Conservation (phyloP, 2,113 vertebrate species). For the Aptenodytes patagonicus region DNA sequence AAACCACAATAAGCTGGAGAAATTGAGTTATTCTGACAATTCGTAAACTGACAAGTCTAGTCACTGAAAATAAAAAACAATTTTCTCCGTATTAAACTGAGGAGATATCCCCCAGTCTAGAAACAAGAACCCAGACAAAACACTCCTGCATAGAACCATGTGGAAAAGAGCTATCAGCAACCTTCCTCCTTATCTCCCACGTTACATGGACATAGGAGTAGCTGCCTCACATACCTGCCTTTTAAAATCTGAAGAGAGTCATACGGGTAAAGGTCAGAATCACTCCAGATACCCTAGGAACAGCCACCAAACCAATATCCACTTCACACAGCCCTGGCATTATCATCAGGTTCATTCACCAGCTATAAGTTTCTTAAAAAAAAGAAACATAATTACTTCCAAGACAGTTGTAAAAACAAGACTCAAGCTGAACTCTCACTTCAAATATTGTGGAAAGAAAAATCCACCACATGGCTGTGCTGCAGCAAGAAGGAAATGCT, state of each 20-base stretch:
- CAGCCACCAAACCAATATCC: fast-evolving
- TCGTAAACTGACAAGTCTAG: not conserved
- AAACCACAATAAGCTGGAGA: not conserved
- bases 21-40: not conserved
- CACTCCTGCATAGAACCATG: not conserved
- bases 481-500: not conserved
- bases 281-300: not conserved
- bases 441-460: not conserved
- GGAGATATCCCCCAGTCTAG: not conserved
- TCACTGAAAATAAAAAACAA: not conserved
- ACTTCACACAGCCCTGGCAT: not conserved
- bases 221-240: not conserved
- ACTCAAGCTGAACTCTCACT: not conserved
- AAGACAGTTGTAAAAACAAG: not conserved
- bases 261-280: not conserved
- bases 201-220: fast-evolving
- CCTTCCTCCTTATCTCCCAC: not conserved
- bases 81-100: not conserved
- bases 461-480: not conserved
- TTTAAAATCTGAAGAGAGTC: not conserved
- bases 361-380: not conserved
- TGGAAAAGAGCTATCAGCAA: not conserved
- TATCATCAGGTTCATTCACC: not conserved
- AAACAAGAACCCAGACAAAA: not conserved
- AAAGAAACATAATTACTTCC: not conserved